These are phyloP conservation scores for Dolichopus griseipennis DNA, from an alignment of 2,888 invertebrate species.

Conservation along the genomic window DNA sequence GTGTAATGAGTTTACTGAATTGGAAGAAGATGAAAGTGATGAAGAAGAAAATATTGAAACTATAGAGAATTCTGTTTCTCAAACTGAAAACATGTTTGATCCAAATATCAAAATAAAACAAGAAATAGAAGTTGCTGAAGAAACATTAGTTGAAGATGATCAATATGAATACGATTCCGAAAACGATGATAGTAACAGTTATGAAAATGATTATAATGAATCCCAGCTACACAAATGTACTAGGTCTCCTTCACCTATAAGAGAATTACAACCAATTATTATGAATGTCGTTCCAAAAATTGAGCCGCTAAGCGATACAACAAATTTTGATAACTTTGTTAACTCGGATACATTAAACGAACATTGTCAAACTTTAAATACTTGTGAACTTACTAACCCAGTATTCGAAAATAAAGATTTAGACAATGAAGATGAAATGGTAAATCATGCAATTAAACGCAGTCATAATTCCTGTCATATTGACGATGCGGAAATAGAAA, in stretches of 20 bases:
- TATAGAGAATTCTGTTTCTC: neutral
- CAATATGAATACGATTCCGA: constrained; percentile 11
- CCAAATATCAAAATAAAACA: constrained; percentile 7
- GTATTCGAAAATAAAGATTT: neutral
- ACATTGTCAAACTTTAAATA: neutral
- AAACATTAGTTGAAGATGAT: neutral
- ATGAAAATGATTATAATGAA: constrained; percentile 10
- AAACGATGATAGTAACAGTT: constrained; percentile 16
- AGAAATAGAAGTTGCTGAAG: constrained; percentile 9
- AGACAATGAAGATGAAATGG: neutral
- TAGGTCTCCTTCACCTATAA: neutral
- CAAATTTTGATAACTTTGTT: neutral
- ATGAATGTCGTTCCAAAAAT: constrained; percentile 23
- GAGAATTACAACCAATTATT: constrained; percentile 18
- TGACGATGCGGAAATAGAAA: neutral
- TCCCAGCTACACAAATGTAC: neutral
- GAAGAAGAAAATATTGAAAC: too few species aligned
- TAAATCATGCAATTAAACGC: neutral
- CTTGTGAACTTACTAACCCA: constrained; percentile 11
- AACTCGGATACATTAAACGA: constrained; percentile 3
- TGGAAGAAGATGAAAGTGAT: neutral
- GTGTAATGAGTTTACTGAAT: neutral
- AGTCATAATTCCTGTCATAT: neutral
- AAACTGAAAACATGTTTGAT: neutral
- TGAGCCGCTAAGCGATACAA: neutral